Percentiles rank a stretch among this genome's conserved stretches.
Evolutionary conservation across 2,888 invertebrate genomes (phyloP).

Genomic region (Leucoptera coffeella): DNA sequence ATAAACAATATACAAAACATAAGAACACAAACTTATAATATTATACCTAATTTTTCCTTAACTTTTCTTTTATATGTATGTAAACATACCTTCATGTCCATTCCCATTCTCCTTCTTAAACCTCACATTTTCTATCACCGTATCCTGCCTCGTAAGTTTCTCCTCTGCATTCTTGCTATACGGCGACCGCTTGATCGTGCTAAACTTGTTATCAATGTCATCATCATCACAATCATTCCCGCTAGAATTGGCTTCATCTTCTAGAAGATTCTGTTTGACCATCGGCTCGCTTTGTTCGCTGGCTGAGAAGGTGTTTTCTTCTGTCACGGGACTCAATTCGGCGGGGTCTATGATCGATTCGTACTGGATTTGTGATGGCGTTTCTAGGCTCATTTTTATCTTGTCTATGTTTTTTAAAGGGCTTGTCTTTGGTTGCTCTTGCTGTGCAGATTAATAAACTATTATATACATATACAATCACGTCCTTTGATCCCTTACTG

Average conservation of each 20-base stretch:
- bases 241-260: constrained; percentile 42
- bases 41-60: too few species aligned
- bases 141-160: constrained; percentile 37
- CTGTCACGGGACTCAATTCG: constrained; percentile 36
- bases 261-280: constrained; percentile 36
- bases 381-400: constrained; percentile 41
- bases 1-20: too few species aligned
- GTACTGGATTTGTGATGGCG: constrained; percentile 43
- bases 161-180: constrained; percentile 45
- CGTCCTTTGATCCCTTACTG: too few species aligned
- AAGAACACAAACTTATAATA: too few species aligned
- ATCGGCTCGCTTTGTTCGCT: constrained; percentile 39
- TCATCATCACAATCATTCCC: constrained; percentile 54
- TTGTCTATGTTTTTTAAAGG: constrained; percentile 44
- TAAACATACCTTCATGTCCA: too few species aligned
- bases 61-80: too few species aligned
- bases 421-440: too few species aligned
- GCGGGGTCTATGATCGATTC: constrained; percentile 38
- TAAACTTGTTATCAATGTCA: constrained; percentile 64
- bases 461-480: too few species aligned
- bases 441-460: too few species aligned
- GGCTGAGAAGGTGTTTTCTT: constrained; percentile 31
- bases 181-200: constrained; percentile 65
- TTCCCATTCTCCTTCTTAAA: constrained; percentile 40
- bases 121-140: constrained; percentile 44